phyloP scores from a whole-genome alignment of 2,888 invertebrate genomes.

The Drosophila recens region DNA sequence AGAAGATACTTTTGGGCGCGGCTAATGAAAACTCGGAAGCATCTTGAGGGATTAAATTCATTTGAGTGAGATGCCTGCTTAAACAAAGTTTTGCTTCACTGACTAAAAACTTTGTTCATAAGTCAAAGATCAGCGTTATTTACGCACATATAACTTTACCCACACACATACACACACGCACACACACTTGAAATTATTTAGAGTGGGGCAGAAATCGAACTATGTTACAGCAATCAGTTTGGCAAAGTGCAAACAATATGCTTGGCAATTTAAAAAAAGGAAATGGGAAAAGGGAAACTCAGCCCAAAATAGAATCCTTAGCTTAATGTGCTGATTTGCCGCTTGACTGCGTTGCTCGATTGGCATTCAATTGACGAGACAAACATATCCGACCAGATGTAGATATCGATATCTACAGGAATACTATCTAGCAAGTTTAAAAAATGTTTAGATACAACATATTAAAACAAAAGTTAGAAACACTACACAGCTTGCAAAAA shows the following conservation, averaged over 20 bases:
- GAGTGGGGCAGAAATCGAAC: constrained; percentile 8
- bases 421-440: too few relatives aligned
- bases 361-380: constrained; percentile 33
- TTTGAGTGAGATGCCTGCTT: constrained; percentile 47
- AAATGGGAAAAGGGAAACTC: constrained; percentile 18
- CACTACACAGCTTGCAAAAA: too few relatives aligned
- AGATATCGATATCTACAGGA: background rate
- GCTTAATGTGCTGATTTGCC: constrained; percentile 42
- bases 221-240: constrained; percentile 44
- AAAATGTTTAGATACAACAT: too few relatives aligned
- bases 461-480: too few relatives aligned
- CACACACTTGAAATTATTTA: background rate
- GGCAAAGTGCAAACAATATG: constrained; percentile 48
- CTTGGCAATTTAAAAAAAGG: constrained; percentile 28
- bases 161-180: constrained; percentile 4
- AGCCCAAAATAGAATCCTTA: constrained; percentile 25
- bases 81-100: constrained; percentile 56
- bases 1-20: constrained; percentile 34
- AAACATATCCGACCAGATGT: constrained; percentile 10
- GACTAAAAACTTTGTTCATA: constrained; percentile 55
- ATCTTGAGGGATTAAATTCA: constrained; percentile 49
- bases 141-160: constrained; percentile 30
- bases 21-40: constrained; percentile 57
- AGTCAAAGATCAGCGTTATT: constrained; percentile 68
- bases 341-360: constrained; percentile 43